Evolutionary conservation across 2,888 invertebrate species (phyloP), one percentile per base, ranked within the genome.

Genomic region (Leptopilina myrica): DNA sequence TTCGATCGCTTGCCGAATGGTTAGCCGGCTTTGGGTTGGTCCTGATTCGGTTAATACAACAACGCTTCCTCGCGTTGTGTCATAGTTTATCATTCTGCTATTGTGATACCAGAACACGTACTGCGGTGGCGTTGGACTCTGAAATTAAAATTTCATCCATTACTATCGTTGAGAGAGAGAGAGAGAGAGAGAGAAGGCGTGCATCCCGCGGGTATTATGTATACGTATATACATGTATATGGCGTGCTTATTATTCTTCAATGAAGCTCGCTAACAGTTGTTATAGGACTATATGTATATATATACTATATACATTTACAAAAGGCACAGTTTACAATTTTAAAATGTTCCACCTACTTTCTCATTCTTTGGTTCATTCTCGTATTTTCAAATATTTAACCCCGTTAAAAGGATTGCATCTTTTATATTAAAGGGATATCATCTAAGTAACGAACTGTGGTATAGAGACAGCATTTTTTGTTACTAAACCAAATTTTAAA

Each of bases 71-170:
- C 97, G 95, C 87, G 96, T 93, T 88, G 95, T 95, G 93, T 97
- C 97, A 93, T 97, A 97, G 94, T 97, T 98, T 93, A 98, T 97
- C 96, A 98, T 97, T 90, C 96, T 95, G 92, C 96, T 96, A 93
- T 98, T 97, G 93, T 97, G 97, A 93, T 96, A 97, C 98, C 98
- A 98, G 93, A 97, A 97, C 90, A 98, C 97, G 93, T 97, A 98
- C 93, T 97, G 97, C 85, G 97, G 97, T 86, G 97, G 97, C 90
- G 96, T 96, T 78, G 97, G 97, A 92, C 97, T 97, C 96, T 97
- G 94, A 5, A 94, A 94, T 69, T 69, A 69, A 69, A 69, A 69
- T 69, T 69, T 53, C 69, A 69, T 69, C 69, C 26, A 53, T 69
- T 69, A 53, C 69, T 69, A 69, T 69, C 49, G 69, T 53, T 26